Evolutionary conservation across 2,113 vertebrate species (phyloP), one percentile per base, ranked within the genome.

Genomic region (Heptranchias perlo): DNA sequence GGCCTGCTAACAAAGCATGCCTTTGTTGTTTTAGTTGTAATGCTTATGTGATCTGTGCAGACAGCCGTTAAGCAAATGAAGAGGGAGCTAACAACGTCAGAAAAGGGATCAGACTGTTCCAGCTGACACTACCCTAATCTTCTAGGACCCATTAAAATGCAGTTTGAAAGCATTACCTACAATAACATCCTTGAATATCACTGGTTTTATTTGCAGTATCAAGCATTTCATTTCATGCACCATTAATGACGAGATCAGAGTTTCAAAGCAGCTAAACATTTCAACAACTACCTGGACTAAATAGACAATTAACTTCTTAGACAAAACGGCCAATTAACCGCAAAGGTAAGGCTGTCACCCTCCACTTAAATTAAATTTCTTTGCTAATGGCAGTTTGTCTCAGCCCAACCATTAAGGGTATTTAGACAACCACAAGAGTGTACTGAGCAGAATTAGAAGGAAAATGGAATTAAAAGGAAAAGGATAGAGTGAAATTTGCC

Each of bases 171-270:
- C 99, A 99, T 99, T 99, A 99, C 99, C 99, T 99, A 99, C 99
- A 98, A 99, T 99, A 99, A 99, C 99, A 99, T 99, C 99, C 99
- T 99, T 99, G 99, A 99, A 99, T 99, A 99, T 99, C 99, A 99
- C 99, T 99, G 99, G 99, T 99, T 99, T 99, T 99, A 99, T 99
- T 99, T 99, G 99, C 99, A 99, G 99, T 99, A 99, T 99, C 99
- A 99, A 99, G 99, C 99, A 99, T 99, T 99, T 99, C 99, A 99
- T 99, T 99, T 99, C 99, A 99, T 99, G 99, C 98, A 97, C 98
- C 99, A 99, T 99, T 99, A 99, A 99, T 99, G 98, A 98, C 98
- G 98, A 99, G 98, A 99, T 98, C 98, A 98, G 98, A 98, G 98
- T 99, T 99, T 99, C 99, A 98, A 99, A 98, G 99, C 99, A 99